Evolutionary conservation across 92 coral and sea anemone species (phyloP).

Genomic region (Pocillopora grandis): DNA sequence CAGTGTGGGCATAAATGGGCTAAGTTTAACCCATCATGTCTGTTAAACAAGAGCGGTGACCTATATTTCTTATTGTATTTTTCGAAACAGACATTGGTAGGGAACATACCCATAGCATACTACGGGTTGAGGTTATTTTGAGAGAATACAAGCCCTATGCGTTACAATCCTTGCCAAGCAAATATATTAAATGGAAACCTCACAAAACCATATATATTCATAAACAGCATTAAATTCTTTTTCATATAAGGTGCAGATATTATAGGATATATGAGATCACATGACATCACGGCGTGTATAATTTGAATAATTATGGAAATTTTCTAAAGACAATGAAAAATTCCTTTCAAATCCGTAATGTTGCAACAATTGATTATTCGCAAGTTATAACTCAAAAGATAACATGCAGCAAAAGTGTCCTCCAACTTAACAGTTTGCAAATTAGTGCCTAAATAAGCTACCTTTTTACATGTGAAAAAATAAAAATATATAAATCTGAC

Average conservation of each 20-base stretch:
- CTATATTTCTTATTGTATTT: no score
- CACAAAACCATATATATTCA: conserved; percentile 21
- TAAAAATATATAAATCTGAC: background rate
- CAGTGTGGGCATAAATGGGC: no score
- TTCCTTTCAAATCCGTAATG: background rate
- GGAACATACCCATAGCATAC: no score
- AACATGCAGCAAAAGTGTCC: background rate
- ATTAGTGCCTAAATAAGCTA: conserved; percentile 8
- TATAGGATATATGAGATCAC: conserved; percentile 20
- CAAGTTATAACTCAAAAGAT: background rate
- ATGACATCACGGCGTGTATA: conserved; percentile 6
- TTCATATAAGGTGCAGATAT: conserved; percentile 7
- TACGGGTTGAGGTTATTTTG: no score
- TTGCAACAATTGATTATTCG: background rate
- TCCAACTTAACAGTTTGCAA: background rate
- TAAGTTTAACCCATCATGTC: no score
- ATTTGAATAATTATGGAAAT: background rate
- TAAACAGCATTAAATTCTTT: conserved; percentile 18
- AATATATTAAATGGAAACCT: conserved; percentile 26
- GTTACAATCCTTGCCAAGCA: background rate
- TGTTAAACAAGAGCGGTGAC: no score
- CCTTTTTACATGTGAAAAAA: background rate
- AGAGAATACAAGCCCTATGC: no score
- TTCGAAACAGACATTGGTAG: no score
- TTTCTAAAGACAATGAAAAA: background rate